Percentiles rank a stretch among this genome's conserved stretches.
Evolutionary conservation across 2,113 vertebrate genomes (phyloP).

Genomic region (Tupaia chinensis): DNA sequence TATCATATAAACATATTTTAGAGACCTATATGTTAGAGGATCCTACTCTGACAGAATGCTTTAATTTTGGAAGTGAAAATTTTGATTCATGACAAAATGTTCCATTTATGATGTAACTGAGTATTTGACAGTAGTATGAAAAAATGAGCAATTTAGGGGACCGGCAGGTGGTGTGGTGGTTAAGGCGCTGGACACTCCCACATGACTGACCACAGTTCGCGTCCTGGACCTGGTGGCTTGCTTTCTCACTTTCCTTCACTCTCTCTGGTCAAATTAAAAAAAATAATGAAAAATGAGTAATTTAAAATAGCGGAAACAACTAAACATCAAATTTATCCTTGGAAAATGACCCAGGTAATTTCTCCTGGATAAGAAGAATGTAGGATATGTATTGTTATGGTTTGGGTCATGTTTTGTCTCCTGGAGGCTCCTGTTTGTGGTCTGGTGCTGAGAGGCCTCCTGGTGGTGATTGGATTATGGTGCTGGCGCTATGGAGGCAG

Average conservation of each 20-base stretch:
- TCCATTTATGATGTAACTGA: neutral
- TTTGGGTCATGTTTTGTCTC: too few species aligned
- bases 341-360: neutral
- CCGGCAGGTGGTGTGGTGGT: too few species aligned
- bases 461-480: too few species aligned
- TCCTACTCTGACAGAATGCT: neutral
- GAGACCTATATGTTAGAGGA: neutral
- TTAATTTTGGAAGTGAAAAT: constrained; percentile 36
- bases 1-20: neutral
- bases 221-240: too few species aligned
- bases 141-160: neutral
- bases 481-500: too few species aligned
- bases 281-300: neutral
- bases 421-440: too few species aligned
- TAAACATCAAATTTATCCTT: neutral
- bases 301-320: neutral
- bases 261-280: too few species aligned
- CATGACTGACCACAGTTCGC: too few species aligned
- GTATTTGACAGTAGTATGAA: neutral
- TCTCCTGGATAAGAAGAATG: neutral
- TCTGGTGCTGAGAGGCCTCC: too few species aligned
- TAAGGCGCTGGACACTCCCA: too few species aligned
- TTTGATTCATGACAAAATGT: constrained; percentile 3
- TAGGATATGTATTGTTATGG: neutral
- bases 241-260: too few species aligned